These are phyloP conservation scores for Valencia hispanica DNA, from an alignment of 2,797 vertebrate genomes.

Conservation along the genomic window DNA sequence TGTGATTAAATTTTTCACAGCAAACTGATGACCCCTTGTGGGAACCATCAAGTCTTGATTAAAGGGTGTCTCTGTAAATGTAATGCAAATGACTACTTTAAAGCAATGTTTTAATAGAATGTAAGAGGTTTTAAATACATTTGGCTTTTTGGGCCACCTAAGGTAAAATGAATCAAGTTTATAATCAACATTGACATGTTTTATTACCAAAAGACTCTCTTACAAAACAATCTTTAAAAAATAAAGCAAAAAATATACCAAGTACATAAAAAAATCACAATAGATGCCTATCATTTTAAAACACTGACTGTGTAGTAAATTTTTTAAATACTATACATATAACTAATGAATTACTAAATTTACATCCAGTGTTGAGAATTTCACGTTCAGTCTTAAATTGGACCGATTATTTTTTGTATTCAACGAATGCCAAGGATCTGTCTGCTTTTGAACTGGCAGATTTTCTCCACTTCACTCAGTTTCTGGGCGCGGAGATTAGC, in stretches of 20 bases:
- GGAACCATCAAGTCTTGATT: constrained; percentile 25
- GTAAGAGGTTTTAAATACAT: neutral
- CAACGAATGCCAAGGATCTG: constrained; percentile 91
- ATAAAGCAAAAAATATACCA: constrained; percentile 15
- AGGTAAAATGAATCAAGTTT: neutral
- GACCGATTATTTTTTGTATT: neutral
- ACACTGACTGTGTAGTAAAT: constrained; percentile 3
- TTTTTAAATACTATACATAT: constrained; percentile 3
- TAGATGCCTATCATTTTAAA: constrained; percentile 18
- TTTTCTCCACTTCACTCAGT: constrained; percentile 83
- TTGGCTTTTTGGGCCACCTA: neutral
- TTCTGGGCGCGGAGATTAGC: constrained; percentile 82
- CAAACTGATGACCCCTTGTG: constrained; percentile 68
- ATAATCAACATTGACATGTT: neutral
- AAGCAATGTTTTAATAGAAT: neutral
- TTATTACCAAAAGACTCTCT: neutral
- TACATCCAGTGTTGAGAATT: constrained; percentile 30
- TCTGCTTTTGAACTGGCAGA: constrained; percentile 85
- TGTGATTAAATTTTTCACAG: constrained; percentile 10
- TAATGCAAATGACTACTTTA: neutral
- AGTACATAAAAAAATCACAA: constrained; percentile 7
- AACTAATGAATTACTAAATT: constrained; percentile 41
- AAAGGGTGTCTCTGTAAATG: neutral
- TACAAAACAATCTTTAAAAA: neutral
- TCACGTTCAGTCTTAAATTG: constrained; percentile 7